phyloP scores from a whole-genome alignment of 2,113 vertebrate species.

The Pterocles burchelli region DNA sequence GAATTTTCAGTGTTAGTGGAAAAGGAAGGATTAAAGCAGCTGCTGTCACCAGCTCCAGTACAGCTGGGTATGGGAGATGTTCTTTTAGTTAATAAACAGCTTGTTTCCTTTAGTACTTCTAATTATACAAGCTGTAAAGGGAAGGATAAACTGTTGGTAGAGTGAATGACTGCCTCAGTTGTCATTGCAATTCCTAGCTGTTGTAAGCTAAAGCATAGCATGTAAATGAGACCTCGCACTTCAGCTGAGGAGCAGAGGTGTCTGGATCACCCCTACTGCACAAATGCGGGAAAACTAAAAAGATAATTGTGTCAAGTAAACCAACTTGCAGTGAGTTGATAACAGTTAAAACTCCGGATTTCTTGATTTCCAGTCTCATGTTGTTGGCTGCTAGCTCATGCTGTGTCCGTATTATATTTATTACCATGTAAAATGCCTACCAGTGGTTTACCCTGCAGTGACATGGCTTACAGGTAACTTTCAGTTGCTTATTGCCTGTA shows the following conservation, averaged over 20 bases:
- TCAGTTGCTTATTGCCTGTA: not conserved
- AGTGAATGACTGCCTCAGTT: not conserved
- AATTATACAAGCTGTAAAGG: not conserved
- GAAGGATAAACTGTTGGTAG: not conserved
- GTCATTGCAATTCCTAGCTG: not conserved
- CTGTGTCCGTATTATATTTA: not conserved
- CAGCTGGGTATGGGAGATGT: not conserved
- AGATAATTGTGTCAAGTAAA: not conserved
- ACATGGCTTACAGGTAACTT: not conserved
- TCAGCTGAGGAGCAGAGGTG: not conserved
- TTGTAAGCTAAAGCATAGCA: not conserved
- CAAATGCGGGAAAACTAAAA: not conserved
- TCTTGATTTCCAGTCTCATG: not conserved
- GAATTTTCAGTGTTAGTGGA: not conserved
- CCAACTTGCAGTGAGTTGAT: not conserved
- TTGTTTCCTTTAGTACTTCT: not conserved
- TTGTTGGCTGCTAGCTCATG: not conserved
- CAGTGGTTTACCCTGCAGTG: not conserved
- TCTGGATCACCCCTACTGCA: not conserved
- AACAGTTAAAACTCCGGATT: not conserved
- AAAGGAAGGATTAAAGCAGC: not conserved
- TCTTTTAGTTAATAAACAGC: not conserved
- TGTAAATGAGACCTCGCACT: not conserved
- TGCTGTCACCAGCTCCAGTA: not conserved
- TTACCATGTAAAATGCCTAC: not conserved